Conservation (phyloP, 2,113 vertebrate species). For the Dicerorhinus sumatrensis region DNA sequence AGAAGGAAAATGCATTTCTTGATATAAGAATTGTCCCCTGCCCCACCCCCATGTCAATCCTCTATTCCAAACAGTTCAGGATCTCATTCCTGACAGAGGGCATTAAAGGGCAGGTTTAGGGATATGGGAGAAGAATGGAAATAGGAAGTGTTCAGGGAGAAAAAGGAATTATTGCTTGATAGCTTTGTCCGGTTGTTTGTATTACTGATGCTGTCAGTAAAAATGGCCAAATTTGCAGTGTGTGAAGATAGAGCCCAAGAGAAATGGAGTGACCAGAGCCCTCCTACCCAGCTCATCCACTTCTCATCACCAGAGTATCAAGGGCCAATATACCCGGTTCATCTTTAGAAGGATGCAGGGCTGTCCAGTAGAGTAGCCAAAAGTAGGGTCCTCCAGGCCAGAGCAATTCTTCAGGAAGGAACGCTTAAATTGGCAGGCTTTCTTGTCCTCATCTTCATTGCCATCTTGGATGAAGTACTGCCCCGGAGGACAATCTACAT, state of each 20-base stretch:
- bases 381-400: conserved; percentile 91
- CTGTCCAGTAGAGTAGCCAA: conserved; percentile 94
- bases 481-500: conserved; percentile 91
- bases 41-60: not conserved
- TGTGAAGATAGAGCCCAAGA: conserved; percentile 45
- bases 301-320: conserved; percentile 1
- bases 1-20: conserved; percentile 44
- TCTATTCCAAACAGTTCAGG: conserved; percentile 32
- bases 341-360: conserved; percentile 97
- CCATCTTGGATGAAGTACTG: conserved; percentile 94
- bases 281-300: conserved; percentile 27
- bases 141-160: conserved; percentile 5
- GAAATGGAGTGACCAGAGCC: not conserved
- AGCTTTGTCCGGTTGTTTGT: not conserved
- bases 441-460: conserved; percentile 91
- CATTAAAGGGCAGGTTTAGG: conserved; percentile 19
- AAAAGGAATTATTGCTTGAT: not conserved
- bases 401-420: conserved; percentile 95
- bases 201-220: conserved; percentile 38
- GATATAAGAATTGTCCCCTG: not conserved
- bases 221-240: conserved; percentile 35
- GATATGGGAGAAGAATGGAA: not conserved
- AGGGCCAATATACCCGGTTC: conserved; percentile 92
- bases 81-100: not conserved
- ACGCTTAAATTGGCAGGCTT: conserved; percentile 96